Evolutionary conservation across 2,888 invertebrate genomes (phyloP).

Genomic region (Melieria crassipennis): DNA sequence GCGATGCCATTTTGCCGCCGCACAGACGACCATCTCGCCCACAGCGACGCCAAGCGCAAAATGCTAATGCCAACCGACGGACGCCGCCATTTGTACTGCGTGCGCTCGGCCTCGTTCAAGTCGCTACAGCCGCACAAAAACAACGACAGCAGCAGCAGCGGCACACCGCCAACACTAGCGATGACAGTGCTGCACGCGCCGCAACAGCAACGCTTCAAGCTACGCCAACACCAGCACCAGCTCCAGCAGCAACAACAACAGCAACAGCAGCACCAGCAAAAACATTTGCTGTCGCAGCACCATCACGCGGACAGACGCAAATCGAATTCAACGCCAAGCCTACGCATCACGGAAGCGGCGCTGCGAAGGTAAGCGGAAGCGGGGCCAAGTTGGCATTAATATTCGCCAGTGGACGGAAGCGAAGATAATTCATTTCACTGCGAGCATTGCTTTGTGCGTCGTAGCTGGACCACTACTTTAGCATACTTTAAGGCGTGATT

Average conservation of each 20-base stretch:
- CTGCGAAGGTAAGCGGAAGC: slow-evolving; percentile 48
- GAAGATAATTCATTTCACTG: no score
- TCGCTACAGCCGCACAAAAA: slow-evolving; percentile 36
- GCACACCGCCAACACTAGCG: slow-evolving; percentile 19
- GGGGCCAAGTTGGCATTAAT: no score
- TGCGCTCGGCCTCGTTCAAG: slow-evolving; percentile 52
- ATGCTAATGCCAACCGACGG: slow-evolving; percentile 46
- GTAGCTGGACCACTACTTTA: no score
- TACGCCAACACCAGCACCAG: slow-evolving; percentile 41
- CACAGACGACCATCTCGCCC: not conserved
- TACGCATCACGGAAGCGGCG: slow-evolving; percentile 50
- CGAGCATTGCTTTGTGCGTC: no score
- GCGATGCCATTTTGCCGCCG: not conserved
- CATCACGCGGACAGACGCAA: slow-evolving; percentile 47
- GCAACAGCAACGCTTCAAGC: slow-evolving; percentile 32
- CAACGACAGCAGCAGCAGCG: slow-evolving; percentile 39
- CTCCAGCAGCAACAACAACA: slow-evolving; percentile 29
- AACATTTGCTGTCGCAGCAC: slow-evolving; percentile 38
- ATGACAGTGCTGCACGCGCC: slow-evolving; percentile 24
- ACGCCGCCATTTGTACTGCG: slow-evolving; percentile 52
- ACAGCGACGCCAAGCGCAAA: slow-evolving; percentile 3
- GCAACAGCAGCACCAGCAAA: slow-evolving; percentile 17
- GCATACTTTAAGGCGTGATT: no score
- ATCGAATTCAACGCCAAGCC: slow-evolving; percentile 47
- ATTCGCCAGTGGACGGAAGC: no score